Conservation (phyloP, 2,797 vertebrate species). For the Peromyscus nudipes region DNA sequence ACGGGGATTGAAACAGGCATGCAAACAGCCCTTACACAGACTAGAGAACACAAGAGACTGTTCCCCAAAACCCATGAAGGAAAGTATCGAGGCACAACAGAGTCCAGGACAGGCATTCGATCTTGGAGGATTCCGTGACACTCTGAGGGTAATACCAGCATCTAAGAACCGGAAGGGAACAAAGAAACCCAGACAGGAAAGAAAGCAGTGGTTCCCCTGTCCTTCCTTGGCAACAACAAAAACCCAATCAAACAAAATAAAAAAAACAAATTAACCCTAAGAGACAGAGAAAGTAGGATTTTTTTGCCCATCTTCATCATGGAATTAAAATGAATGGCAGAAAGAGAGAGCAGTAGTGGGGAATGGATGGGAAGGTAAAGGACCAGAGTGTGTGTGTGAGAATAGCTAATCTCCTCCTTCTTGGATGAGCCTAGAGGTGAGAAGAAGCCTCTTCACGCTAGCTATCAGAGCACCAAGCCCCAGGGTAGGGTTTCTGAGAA, state of each 20-base stretch:
- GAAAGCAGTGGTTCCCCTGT: background rate
- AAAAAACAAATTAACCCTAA: background rate
- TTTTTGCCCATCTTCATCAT: background rate
- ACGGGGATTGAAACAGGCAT: background rate
- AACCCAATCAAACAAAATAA: background rate
- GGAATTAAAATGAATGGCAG: background rate
- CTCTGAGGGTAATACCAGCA: background rate
- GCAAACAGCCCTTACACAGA: accelerated
- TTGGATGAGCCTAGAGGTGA: background rate
- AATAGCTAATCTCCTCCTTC: background rate
- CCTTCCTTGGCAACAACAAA: background rate
- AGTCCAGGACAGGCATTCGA: background rate
- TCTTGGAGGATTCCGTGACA: background rate
- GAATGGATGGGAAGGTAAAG: too few relatives aligned
- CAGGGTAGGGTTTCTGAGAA: background rate
- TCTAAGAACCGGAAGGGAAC: background rate
- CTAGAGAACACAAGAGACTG: too few relatives aligned
- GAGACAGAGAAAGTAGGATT: background rate
- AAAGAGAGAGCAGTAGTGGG: background rate
- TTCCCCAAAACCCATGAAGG: background rate
- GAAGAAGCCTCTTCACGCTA: background rate
- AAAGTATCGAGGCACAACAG: too few relatives aligned
- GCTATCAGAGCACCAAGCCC: background rate
- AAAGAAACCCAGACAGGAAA: background rate
- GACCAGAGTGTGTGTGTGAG: background rate